Base-by-base conservation (phyloP, 2,797 vertebrate genomes). In the Tadarida brasiliensis region DNA sequence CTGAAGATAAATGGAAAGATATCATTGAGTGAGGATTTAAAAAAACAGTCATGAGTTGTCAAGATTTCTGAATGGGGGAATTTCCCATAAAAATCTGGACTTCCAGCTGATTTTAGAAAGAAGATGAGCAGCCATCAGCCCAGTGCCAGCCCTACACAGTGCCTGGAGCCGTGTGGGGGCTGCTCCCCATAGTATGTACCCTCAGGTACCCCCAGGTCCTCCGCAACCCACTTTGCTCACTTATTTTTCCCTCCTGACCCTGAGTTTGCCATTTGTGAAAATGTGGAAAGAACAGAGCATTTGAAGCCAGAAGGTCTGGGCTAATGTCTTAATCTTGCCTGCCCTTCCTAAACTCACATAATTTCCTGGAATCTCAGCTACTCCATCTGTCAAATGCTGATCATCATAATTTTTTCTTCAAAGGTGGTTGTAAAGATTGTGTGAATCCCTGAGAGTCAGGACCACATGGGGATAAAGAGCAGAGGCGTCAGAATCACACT, bases 171-270 rank as follows among this genome's bases (percentile, higher is more conserved):
- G 1, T 4, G 1, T 22, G 24, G 56, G 5, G 2, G 24, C 59
- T 49, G 7, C 61, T 44, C 5, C 8, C 26, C 33, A 30, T 1
- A 1, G 11, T 0, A 3, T 2, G 3, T 0, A 1, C 54, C 49
- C 19, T 59, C 8, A 0, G 16, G n/a, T 12, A 28, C 17, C 17
- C 51, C 39, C 7, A 39, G 10, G 7, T 10, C 9, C 71, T 35
- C 11, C 9, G 3, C 8, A 30, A 4, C 2, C 22, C 44, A 10
- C 19, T 49, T 28, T 16, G 16, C n/a, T 68, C 3, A 9, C 33
- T 54, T 4, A 8, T 0, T 1, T 47, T 61, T 87, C 70, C 56
- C 94, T 35, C 71, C 59, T 33, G 47, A 28, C 22, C 56, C 24
- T 9, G 35, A 56, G 14, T 47, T 47, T 57, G 20, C 47, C 73